A percentile compares a stretch with the other conserved stretches of the same genome.
These are phyloP conservation scores for Struthio camelus DNA, from an alignment of 2,113 vertebrate species.

Conservation along the genomic window DNA sequence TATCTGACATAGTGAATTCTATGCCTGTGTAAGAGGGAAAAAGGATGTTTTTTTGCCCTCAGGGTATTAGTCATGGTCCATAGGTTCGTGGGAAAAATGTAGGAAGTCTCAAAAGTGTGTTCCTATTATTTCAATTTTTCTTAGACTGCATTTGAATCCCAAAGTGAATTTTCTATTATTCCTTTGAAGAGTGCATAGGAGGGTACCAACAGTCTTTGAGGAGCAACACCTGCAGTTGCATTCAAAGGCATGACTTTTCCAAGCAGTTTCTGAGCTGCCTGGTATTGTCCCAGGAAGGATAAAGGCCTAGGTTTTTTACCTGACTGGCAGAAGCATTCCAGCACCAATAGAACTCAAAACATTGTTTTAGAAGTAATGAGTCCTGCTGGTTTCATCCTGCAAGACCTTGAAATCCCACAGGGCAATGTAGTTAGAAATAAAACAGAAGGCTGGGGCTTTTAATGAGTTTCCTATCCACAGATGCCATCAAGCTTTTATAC, in stretches of 20 bases:
- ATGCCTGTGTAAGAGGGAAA: slow-evolving; percentile 74
- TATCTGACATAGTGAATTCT: slow-evolving; percentile 79
- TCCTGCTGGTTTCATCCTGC: slow-evolving; percentile 85
- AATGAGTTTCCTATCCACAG: slow-evolving; percentile 90
- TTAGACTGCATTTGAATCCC: slow-evolving; percentile 83
- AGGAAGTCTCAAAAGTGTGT: slow-evolving; percentile 86
- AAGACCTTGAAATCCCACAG: slow-evolving; percentile 84
- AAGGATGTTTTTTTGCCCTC: slow-evolving; percentile 79
- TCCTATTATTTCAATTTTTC: slow-evolving; percentile 86
- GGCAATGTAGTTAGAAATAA: slow-evolving; percentile 86
- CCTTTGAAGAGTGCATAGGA: slow-evolving; percentile 81
- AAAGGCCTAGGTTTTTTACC: slow-evolving; percentile 87
- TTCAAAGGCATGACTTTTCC: slow-evolving; percentile 84
- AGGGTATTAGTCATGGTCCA: slow-evolving; percentile 88
- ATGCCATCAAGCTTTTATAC: slow-evolving; percentile 87
- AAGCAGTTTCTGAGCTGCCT: slow-evolving; percentile 79
- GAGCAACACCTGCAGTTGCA: slow-evolving; percentile 86
- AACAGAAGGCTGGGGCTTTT: slow-evolving; percentile 84
- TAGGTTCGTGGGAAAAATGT: slow-evolving; percentile 84
- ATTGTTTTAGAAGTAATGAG: slow-evolving; percentile 88
- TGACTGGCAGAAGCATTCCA: slow-evolving; percentile 88
- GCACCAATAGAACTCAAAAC: slow-evolving; percentile 81
- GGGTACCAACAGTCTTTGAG: slow-evolving; percentile 82
- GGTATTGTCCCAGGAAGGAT: slow-evolving; percentile 79
- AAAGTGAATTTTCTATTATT: slow-evolving; percentile 85